A percentile compares a stretch with the other conserved stretches of the same genome.
Conservation (phyloP, 2,888 invertebrate genomes). For the Meiosimyza decipiens region DNA sequence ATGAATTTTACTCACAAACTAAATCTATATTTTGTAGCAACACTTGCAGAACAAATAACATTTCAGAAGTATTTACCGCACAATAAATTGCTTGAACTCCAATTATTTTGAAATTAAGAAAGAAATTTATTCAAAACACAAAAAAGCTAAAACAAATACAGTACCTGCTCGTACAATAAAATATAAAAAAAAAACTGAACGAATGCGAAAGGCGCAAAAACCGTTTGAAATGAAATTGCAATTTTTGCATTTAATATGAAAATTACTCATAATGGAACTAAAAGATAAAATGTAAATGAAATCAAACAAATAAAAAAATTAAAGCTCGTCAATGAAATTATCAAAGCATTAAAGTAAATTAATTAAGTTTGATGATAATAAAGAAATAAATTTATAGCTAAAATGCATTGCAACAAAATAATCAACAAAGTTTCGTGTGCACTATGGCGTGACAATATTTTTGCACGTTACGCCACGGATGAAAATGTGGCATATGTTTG, state of each 20-base stretch:
- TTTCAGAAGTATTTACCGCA: constrained; percentile 13
- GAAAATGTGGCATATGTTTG: not conserved
- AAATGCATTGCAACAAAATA: constrained; percentile 4
- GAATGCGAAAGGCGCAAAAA: constrained; percentile 9
- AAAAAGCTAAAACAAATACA: not conserved
- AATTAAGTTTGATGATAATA: constrained; percentile 5
- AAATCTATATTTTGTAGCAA: not conserved
- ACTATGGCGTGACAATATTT: constrained; percentile 17
- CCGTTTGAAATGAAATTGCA: constrained; percentile 18
- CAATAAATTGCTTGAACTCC: constrained; percentile 8
- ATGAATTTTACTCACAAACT: too few species aligned
- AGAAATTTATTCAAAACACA: not conserved
- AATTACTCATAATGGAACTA: not conserved
- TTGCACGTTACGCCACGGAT: not conserved
- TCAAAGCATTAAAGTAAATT: constrained; percentile 21
- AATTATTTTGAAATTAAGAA: constrained; percentile 6
- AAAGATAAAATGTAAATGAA: not conserved
- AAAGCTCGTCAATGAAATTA: constrained; percentile 16
- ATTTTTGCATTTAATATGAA: constrained; percentile 17
- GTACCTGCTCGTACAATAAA: not conserved
- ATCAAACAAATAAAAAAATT: constrained; percentile 4
- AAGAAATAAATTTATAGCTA: not conserved
- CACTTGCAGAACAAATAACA: not conserved
- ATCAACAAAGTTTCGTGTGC: constrained; percentile 11
- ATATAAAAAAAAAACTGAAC: not conserved